Conservation (phyloP, 2,113 vertebrate genomes). For the Mormyrus lacerda region DNA sequence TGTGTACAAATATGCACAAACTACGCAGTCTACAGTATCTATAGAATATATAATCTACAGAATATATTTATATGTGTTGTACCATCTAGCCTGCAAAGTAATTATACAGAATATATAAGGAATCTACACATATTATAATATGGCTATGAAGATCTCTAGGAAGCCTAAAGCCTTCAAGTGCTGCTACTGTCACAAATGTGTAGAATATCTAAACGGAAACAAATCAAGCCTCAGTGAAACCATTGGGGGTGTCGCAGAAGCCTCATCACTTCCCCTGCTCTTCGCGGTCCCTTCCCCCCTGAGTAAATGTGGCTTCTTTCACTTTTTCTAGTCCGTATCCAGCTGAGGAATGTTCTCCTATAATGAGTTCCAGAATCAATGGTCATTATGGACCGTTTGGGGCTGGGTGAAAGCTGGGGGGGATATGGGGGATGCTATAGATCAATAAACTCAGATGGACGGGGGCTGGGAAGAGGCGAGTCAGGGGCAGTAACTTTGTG, state of each 20-base stretch:
- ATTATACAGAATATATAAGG: neutral
- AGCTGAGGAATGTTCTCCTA: neutral
- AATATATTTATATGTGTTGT: neutral
- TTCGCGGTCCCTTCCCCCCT: neutral
- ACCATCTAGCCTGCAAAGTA: neutral
- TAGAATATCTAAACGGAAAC: neutral
- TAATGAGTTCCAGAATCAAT: constrained; percentile 34
- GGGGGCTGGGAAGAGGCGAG: neutral
- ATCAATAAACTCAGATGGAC: constrained; percentile 35
- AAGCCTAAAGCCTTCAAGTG: neutral
- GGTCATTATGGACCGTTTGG: constrained; percentile 34
- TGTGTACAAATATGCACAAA: neutral
- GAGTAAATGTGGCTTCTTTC: neutral
- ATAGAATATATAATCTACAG: neutral
- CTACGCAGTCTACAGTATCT: neutral
- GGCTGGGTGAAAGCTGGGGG: neutral
- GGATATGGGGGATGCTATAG: neutral
- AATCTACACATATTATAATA: neutral
- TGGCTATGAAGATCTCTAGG: neutral
- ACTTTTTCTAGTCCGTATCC: neutral
- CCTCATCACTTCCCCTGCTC: neutral
- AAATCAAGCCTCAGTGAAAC: neutral
- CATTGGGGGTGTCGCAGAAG: neutral
- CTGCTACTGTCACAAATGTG: neutral
- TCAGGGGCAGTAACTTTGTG: neutral